Evolutionary conservation across 2,888 invertebrate genomes (phyloP), one percentile per base, ranked within the genome.

Genomic region (Plebejus anna): DNA sequence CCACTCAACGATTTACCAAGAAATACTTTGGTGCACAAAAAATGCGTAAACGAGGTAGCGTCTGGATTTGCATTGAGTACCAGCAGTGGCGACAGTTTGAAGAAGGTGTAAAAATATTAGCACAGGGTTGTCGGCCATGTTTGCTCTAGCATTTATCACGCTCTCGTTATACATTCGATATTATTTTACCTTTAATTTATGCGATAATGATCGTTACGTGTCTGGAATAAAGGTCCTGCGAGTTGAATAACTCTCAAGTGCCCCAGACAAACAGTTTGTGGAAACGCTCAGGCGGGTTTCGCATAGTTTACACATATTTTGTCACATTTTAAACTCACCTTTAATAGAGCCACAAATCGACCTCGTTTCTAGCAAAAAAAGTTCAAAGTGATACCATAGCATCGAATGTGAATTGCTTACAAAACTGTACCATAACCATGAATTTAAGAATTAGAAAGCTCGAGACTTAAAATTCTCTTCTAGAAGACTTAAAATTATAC

Each of bases 71-170:
- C 73, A 73, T 55, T 51, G 13, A 51, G 6, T 16, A 28, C 73
- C 42, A 6, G 73, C 55, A 76, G 38, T 83, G 84, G 83, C 85
- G 82, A 82, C 85, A 82, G 81, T 84, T 85, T 82, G 83, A 82
- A 86, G 86, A 86, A 87, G 78, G 78, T 78, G 81, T 82, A 85
- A 86, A 87, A 86, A 83, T 85, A 86, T 89, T 86, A 84, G 86
- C 83, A 84, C 83, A 87, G 85, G 84, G 82, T 83, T 84, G 86
- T 82, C 81, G 84, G 84, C 81, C 83, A 82, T 90, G 89, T 93
- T 90, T 93, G 86, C 84, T 77, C 80, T 81, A 81, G 79, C 86
- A 83, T 87, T 94, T 92, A 92, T 89, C 91, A 82, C 83, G 82
- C 84, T 83, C 88, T 88, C 87, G 92, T 88, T 90, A 91, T 76